Evolutionary conservation across 2,888 invertebrate species (phyloP), one percentile per base, ranked within the genome.

Genomic region (Meiosimyza decipiens): DNA sequence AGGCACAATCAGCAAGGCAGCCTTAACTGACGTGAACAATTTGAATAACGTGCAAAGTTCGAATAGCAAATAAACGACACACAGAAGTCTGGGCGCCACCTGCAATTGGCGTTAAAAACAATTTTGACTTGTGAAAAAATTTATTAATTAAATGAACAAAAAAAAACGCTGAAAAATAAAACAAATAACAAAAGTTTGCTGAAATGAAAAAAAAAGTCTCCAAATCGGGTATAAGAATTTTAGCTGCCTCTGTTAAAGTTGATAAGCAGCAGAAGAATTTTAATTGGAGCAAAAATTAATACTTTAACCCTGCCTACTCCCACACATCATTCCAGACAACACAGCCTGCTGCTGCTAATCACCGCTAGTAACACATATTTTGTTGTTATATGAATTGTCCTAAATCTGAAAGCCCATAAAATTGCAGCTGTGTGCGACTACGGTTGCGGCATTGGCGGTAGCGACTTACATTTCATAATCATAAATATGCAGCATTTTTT

Each of bases 11-110:
- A 28, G 28, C 50, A 59, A 50, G 50, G 68, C 62, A 65, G 76
- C 74, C 75, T 9, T 74, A 79, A 79, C 76, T 77, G 78, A 77
- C 78, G 76, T 77, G 77, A 74, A 76, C 74, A 12, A 75, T 79
- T 79, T 79, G 77, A 79, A 78, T 78, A 78, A 79, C 78, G 79
- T 76, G 71, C 76, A 73, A 78, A 78, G 78, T 79, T 78, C 76
- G 52, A 55, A 73, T 64, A 72, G 73, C 69, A 73, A 75, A 72
- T 66, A 68, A 71, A 63, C 63, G 72, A 67, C 22, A 59, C 51
- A 70, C 18, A 40, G 67, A 62, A 51, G 69, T 40, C 68, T 11
- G 15, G 69, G 70, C 76, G 77, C 74, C 79, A 78, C 77, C 77
- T 79, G 79, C 73, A 75, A 76, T 73, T 79, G 78, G 73, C 79